Base-by-base conservation (phyloP, 2,888 invertebrate species). In the Hydropsyche betteni region DNA sequence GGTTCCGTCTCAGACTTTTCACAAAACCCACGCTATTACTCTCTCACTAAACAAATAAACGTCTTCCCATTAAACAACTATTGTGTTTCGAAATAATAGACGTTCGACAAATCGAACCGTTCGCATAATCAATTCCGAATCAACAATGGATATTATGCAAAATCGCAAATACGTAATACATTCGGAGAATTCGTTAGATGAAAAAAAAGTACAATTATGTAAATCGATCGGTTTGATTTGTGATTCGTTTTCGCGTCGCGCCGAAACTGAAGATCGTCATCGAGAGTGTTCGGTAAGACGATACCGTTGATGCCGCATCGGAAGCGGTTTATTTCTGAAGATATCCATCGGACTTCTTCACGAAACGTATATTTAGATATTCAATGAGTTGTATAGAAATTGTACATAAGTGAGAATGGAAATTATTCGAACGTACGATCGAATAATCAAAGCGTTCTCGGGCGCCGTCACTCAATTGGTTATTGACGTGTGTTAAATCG, bases 31-130 rank as follows among this genome's bases (percentile, higher is more conserved):
- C 61, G 24, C 24, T 24, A 24, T 16, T 12, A 8, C 24, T 64
- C 12, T 64, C 36, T 55, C 6, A 10, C 34, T 34, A 44, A 64
- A 36, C 64, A 34, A 64, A 64, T 34, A 33, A 61, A 7, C 61
- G 10, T 61, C 61, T 33, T 33, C 61, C 61, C 16, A 16, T 61
- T 10, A n/a, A 61, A 61, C 16, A 44, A 33, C 64, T 34, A 64
- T 64, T 64, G 64, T 64, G 64, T 36, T 64, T 12, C 36, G 64
- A 6, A 6, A 64, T 64, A 64, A 64, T 64, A 64, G 36, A 64
- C 34, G 34, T 64, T 64, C 64, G 64, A 64, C 64, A 34, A 36
- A 64, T 64, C 64, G 64, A 64, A 55, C 64, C 34, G 10, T 55
- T 36, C 64, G 64, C 64, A 64, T 64, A 64, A 64, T 64, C 64